These are phyloP conservation scores for Delia radicum DNA, from an alignment of 1,140 invertebrate genomes.

Conservation along the genomic window DNA sequence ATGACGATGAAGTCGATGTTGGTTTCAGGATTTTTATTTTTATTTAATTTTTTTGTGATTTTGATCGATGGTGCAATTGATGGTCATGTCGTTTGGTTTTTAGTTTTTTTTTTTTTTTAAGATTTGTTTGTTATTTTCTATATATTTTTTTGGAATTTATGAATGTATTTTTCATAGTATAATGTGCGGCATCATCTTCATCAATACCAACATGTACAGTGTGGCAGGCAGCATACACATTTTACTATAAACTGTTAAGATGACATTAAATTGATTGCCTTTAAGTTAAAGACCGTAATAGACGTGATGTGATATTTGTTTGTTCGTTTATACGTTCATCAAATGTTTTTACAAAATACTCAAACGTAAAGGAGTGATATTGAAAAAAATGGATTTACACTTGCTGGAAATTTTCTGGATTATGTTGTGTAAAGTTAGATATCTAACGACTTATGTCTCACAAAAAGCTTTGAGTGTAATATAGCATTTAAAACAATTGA, in stretches of 20 bases:
- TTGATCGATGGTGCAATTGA: constrained; percentile 12
- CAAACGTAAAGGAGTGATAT: no score
- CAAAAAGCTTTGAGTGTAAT: no score
- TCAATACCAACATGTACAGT: neutral
- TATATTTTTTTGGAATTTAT: neutral
- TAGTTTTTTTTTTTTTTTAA: no score
- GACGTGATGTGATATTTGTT: neutral
- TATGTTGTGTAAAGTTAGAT: no score
- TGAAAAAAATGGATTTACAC: no score
- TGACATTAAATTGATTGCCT: constrained; percentile 22
- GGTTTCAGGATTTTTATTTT: neutral
- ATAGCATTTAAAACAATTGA: no score
- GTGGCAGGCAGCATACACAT: neutral
- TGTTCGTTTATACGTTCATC: no score
- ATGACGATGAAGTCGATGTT: neutral
- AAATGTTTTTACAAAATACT: no score
- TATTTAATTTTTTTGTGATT: constrained; percentile 6
- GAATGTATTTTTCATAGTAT: neutral
- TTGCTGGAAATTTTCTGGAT: no score
- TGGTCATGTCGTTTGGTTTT: neutral
- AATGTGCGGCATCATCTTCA: neutral
- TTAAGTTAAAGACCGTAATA: constrained; percentile 16
- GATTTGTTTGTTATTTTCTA: neutral
- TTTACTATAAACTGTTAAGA: constrained; percentile 8
- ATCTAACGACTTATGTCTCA: no score